These are phyloP conservation scores for Ptycholaimellus sp. DNA, from an alignment of 2,888 invertebrate species.

Conservation along the genomic window DNA sequence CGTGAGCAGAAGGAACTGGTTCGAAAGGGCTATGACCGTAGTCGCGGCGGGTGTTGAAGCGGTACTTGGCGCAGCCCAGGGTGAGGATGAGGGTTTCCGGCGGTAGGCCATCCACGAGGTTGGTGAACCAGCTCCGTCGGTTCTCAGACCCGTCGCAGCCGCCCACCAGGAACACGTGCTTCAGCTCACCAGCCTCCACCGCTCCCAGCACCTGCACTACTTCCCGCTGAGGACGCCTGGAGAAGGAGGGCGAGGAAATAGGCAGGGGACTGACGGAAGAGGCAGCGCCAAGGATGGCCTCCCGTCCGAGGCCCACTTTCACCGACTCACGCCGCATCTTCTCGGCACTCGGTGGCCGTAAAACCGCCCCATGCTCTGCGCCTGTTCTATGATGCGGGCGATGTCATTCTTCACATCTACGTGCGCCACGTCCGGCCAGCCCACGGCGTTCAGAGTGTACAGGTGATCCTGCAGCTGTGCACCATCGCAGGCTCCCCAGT, in stretches of 20 bases:
- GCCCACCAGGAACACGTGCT: conserved; percentile 17
- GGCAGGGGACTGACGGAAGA: no score
- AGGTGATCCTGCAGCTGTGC: conserved; percentile 9
- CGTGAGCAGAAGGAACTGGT: no score
- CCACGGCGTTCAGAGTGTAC: conserved; percentile 16
- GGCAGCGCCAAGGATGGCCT: background rate
- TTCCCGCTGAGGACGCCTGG: background rate
- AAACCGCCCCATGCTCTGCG: background rate
- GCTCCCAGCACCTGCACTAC: conserved; percentile 12
- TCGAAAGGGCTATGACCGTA: no score
- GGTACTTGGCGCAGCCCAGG: conserved; percentile 19
- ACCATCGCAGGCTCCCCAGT: background rate
- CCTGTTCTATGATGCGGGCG: background rate
- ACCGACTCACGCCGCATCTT: background rate
- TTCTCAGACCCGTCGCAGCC: conserved; percentile 19
- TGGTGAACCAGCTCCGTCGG: conserved; percentile 16
- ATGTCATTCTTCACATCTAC: background rate
- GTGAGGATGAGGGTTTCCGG: conserved; percentile 16
- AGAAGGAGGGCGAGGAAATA: background rate
- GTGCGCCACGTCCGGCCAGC: conserved; percentile 8
- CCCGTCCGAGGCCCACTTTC: conserved; percentile 1
- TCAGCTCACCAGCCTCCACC: conserved; percentile 11
- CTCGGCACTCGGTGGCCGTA: background rate
- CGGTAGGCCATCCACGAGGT: conserved; percentile 12
- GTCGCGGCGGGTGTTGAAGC: conserved; percentile 5